Evolutionary conservation across 2,113 vertebrate species (phyloP).

Genomic region (Tragelaphus scriptus): DNA sequence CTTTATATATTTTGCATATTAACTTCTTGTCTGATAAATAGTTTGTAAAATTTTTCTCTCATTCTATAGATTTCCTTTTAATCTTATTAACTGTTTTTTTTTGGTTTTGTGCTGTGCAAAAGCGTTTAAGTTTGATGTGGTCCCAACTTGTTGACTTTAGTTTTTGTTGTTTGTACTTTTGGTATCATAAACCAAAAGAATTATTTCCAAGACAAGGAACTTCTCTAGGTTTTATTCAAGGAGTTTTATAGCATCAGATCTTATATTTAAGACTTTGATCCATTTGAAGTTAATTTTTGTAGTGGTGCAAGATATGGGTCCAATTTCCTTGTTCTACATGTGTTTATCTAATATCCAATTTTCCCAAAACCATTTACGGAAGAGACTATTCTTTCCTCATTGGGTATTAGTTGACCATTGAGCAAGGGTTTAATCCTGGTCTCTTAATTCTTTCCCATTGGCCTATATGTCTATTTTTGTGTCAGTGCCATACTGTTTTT

Average conservation of each 20-base stretch:
- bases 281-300: background rate
- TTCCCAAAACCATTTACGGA: background rate
- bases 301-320: background rate
- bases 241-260: background rate
- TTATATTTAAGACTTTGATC: background rate
- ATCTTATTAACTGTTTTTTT: background rate
- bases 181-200: background rate
- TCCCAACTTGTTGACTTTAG: background rate
- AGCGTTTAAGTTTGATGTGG: background rate
- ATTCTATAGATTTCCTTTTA: background rate
- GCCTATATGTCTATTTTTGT: background rate
- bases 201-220: background rate
- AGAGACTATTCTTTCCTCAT: background rate
- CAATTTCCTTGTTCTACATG: background rate
- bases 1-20: background rate
- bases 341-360: background rate
- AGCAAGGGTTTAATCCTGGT: background rate
- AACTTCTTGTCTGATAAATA: background rate
- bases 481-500: background rate
- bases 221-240: background rate
- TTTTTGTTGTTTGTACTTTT: background rate
- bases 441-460: background rate
- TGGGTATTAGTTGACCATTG: background rate
- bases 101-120: background rate
- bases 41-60: background rate